Conservation (phyloP, 1,140 invertebrate species). For the Oncopeltus fasciatus region DNA sequence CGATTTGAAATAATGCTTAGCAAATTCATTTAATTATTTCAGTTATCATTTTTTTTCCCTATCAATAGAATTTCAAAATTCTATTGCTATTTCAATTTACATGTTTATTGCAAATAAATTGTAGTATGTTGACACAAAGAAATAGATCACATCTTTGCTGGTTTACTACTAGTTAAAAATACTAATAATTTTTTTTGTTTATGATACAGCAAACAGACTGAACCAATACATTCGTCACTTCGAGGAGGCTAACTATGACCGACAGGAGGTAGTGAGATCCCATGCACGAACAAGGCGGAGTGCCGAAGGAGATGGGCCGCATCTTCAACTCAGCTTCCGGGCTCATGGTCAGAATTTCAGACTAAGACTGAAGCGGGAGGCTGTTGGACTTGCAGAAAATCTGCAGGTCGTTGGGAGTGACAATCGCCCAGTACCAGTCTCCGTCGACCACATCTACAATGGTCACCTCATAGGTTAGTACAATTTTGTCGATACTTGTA, state of each 20-base stretch:
- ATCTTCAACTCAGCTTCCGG: conserved; percentile 60
- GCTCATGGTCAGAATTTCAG: conserved; percentile 68
- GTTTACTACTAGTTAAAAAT: not conserved
- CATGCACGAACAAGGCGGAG: conserved; percentile 54
- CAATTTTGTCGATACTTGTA: too few relatives aligned
- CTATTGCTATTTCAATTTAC: too few relatives aligned
- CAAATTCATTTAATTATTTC: too few relatives aligned
- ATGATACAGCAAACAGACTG: conserved; percentile 53
- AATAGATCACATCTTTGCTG: not conserved
- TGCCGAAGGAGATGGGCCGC: conserved; percentile 36
- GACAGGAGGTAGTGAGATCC: conserved; percentile 38
- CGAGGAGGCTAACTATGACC: conserved; percentile 74
- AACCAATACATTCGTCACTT: conserved; percentile 90
- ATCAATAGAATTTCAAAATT: too few relatives aligned
- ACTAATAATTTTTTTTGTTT: too few relatives aligned
- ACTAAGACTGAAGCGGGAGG: conserved; percentile 67
- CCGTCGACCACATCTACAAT: conserved; percentile 77
- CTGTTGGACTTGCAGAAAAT: conserved; percentile 62
- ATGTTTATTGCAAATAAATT: too few relatives aligned
- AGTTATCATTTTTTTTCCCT: too few relatives aligned
- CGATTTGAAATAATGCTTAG: too few relatives aligned
- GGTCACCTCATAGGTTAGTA: conserved; percentile 74
- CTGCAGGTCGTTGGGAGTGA: conserved; percentile 44
- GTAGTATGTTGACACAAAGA: too few relatives aligned
- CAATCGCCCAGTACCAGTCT: conserved; percentile 37